phyloP scores from a whole-genome alignment of 2,888 invertebrate genomes.

The Anarsia innoxiella region DNA sequence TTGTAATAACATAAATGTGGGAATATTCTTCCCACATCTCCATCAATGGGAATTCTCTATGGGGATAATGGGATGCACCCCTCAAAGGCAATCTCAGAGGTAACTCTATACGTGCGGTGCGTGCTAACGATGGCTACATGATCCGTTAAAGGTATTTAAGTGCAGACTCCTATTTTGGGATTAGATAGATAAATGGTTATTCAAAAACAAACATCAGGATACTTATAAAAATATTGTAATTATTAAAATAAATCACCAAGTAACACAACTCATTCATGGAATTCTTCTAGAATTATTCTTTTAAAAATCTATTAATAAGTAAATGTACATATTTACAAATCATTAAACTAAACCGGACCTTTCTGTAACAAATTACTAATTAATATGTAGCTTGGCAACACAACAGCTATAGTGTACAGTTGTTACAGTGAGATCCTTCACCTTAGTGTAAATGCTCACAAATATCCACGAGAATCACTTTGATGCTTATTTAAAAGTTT shows the following conservation, averaged over 20 bases:
- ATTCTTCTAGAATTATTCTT: slow-evolving; percentile 26
- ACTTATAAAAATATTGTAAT: slow-evolving; percentile 10
- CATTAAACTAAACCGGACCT: slow-evolving; percentile 2
- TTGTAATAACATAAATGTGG: too few species aligned
- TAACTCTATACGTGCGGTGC: too few species aligned
- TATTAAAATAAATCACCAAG: slow-evolving; percentile 12
- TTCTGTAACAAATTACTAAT: slow-evolving; percentile 4
- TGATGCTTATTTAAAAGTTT: not conserved
- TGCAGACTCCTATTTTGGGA: too few species aligned
- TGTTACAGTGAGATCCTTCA: slow-evolving; percentile 6
- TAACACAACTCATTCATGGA: slow-evolving; percentile 33
- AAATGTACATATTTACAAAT: slow-evolving; percentile 11
- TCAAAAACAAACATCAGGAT: not conserved
- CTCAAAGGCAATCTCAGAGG: too few species aligned
- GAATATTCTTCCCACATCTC: too few species aligned
- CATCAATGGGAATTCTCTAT: too few species aligned
- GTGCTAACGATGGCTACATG: too few species aligned
- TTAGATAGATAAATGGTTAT: too few species aligned
- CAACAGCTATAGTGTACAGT: not conserved
- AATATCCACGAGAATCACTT: slow-evolving; percentile 3
- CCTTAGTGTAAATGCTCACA: slow-evolving; percentile 1
- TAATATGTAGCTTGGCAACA: slow-evolving; percentile 2
- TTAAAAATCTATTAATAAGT: slow-evolving; percentile 7
- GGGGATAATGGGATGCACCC: too few species aligned
- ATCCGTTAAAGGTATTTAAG: too few species aligned